Conservation (phyloP, 2,797 vertebrate genomes). For the Girardinus metallicus region DNA sequence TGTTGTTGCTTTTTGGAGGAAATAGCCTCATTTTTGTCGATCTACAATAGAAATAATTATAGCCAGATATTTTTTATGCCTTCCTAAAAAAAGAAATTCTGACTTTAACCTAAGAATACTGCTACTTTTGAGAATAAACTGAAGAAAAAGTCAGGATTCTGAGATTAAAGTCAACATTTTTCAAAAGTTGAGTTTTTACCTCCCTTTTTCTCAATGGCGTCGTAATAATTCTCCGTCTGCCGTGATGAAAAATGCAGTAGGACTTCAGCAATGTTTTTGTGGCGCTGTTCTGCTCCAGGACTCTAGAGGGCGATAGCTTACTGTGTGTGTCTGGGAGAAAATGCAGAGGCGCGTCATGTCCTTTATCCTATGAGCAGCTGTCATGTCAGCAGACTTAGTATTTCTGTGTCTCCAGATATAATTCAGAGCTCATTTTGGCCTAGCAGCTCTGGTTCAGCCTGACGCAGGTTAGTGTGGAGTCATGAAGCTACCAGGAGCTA, state of each 20-base stretch:
- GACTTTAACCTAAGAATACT: too few relatives aligned
- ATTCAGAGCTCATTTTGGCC: background rate
- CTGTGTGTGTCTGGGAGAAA: background rate
- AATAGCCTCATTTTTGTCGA: too few relatives aligned
- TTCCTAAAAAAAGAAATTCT: too few relatives aligned
- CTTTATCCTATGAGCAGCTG: constrained; percentile 5
- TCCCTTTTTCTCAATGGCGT: too few relatives aligned
- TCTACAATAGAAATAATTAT: too few relatives aligned
- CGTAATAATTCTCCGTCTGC: too few relatives aligned
- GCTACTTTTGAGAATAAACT: too few relatives aligned
- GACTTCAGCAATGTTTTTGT: background rate
- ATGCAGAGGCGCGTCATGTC: background rate
- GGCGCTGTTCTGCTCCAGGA: background rate
- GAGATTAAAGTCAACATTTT: too few relatives aligned
- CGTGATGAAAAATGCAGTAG: background rate
- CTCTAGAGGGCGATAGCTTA: background rate
- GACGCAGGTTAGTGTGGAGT: background rate
- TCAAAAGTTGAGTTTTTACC: too few relatives aligned
- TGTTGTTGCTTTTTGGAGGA: too few relatives aligned
- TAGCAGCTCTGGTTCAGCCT: background rate
- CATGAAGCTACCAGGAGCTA: background rate
- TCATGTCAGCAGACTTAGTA: background rate
- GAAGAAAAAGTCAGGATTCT: too few relatives aligned
- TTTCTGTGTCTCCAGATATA: background rate
- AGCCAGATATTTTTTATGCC: too few relatives aligned